Base-by-base conservation (phyloP, 2,797 vertebrate species). In the Enteromius treurensis region DNA sequence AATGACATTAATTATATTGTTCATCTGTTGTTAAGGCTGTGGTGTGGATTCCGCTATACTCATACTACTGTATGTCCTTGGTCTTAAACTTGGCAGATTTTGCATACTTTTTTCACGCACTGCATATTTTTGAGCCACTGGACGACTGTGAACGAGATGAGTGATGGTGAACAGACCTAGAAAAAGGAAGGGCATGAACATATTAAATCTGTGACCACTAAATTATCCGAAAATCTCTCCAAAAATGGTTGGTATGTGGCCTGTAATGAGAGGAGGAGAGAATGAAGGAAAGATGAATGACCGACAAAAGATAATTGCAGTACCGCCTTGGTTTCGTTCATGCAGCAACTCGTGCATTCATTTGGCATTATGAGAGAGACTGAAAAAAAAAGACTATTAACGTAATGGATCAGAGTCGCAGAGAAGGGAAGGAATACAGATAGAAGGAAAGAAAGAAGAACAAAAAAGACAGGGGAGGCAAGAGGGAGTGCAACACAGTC, bases 251-350 rank as follows among this genome's bases (percentile, higher is more conserved):
- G 64, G 64, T 74, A 42, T 68, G 64, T 1, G 17, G 78, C 40
- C 47, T 53, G 71, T 23, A 70, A 84, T 29, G 58, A 77, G 64
- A 67, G 60, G 87, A 83, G 47, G 19, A 74, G 73, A 60, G 77
- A 77, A 69, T 47, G 49, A 2, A 49, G 42, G 71, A 84, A 87
- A 91, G 91, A 93, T 92, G 88, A 92, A 94, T 74, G 81, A 86
- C 86, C 88, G 86, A 88, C 89, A 89, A 89, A 83, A 86, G 91
- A 93, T 93, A 92, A 95, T 94, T 92, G 86, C 88, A 85, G 73
- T 53, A 49, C 55, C 71, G 70, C 70, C 69, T 78, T 79, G 77
- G 78, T 58, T 79, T 85, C 34, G 26, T 85, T 88, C 82, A 42
- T 80, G 71, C 49, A 77, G 78, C 76, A 85, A 84, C 68, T 65